Evolutionary conservation across 2,888 invertebrate genomes (phyloP).

Genomic region (Tromatobia lineatoria): DNA sequence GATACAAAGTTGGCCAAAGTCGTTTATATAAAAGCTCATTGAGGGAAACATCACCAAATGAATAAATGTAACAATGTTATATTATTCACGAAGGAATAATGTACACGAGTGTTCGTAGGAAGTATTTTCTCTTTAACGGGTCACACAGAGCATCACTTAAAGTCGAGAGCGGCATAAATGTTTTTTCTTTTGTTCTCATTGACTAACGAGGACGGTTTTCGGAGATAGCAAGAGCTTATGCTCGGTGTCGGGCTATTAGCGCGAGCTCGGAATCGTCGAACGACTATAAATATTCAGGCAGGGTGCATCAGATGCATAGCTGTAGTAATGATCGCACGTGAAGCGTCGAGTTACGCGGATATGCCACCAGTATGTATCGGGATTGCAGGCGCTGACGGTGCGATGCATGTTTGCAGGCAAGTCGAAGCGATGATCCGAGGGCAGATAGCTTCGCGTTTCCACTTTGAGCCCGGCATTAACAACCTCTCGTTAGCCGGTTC

Average conservation of each 20-base stretch:
- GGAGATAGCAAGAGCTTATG: not conserved
- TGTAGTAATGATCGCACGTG: constrained; percentile 59
- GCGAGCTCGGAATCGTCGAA: constrained; percentile 20
- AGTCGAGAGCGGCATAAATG: not conserved
- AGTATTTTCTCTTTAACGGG: not conserved
- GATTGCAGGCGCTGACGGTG: constrained; percentile 8
- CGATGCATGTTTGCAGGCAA: constrained; percentile 18
- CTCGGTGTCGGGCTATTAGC: not conserved
- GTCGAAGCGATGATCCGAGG: constrained; percentile 37
- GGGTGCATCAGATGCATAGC: constrained; percentile 41
- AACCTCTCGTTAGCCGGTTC: constrained; percentile 58
- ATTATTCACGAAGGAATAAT: not conserved
- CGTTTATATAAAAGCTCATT: not conserved
- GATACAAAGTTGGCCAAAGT: too few relatives aligned
- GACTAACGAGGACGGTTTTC: constrained; percentile 16
- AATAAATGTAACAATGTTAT: constrained; percentile 1
- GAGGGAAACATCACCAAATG: not conserved
- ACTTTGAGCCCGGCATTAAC: constrained; percentile 51
- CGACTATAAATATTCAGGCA: constrained; percentile 68
- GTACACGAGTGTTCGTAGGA: not conserved
- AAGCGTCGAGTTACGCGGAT: constrained; percentile 36
- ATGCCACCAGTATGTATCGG: constrained; percentile 20
- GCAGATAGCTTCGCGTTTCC: constrained; percentile 27
- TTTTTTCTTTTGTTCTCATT: not conserved
- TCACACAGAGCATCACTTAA: not conserved